Evolutionary conservation across 2,113 vertebrate genomes (phyloP), one percentile per base, ranked within the genome.

Genomic region (Prionailurus bengalensis): DNA sequence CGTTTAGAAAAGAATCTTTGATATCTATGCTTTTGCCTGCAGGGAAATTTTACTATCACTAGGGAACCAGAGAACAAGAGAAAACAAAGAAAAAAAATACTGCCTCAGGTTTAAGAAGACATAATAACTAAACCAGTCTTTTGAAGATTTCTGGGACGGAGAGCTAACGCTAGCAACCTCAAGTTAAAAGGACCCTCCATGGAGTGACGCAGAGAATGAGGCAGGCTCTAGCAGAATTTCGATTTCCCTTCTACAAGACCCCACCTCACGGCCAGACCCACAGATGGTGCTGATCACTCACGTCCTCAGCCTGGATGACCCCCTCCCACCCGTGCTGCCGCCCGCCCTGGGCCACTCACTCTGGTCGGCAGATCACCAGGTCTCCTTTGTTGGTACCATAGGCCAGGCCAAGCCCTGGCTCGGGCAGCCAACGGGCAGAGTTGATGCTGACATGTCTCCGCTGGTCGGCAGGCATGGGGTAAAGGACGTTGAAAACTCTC

Each of bases 321-420:
- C 36, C n/a, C 70, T 89, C 70, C 63, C 36, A 19, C 23, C 4
- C 13, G 61, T 25, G 9, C 58, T 21, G 17, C 29, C 0, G 0
- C 2, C 80, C 83, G 93, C 68, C 76, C 84, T 10, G 7, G 71
- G 89, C n/a, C 85, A 99, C 99, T 99, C 99, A 99, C 99, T 99
- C 99, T 89, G 99, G 99, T 91, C 99, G 99, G 97, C 99, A 99
- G 97, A 99, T 99, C 98, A 99, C 99, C 98, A 99, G 99, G 98
- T 99, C 99, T 89, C 99, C 99, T 97, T 99, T 99, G 99, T 99
- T 99, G 98, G 99, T 99, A 88, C 99, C 99, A 10, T 99, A 99
- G 1, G 99, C 99, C 98, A 99, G 98, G 95, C 99, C 99, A 86
- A 99, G 99, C 48, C 99, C 99, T 0, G 99, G 99, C 66, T 99